Evolutionary conservation across 2,888 invertebrate genomes (phyloP), one percentile per base, ranked within the genome.

Genomic region (Vannuccia rotundouncinata): DNA sequence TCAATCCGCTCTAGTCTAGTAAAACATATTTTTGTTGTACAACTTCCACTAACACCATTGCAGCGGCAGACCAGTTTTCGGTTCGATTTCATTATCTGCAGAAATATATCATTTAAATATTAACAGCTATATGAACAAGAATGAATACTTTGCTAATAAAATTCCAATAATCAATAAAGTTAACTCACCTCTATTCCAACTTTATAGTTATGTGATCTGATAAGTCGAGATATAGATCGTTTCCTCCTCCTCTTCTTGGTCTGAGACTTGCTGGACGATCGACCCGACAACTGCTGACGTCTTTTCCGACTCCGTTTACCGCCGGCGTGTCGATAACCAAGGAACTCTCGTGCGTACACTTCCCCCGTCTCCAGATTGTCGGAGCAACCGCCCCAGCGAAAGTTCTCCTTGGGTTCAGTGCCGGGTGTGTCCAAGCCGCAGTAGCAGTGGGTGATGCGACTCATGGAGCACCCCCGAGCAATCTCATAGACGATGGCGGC

Each of bases 401-500:
- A 29, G 22, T 80, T 45, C 25, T 80, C 80, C 17, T n/a, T 74
- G 1, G 5, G 1, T 27, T 78, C 25, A 10, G 27, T 30, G 0
- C 1, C 66, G 5, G 25, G 27, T 17, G 2, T 17, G 29, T 59
- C 59, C 22, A 28, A 10, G 17, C 80, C 80, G 59, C 80, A 80
- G 29, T 31, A 59, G 78, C 80, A 80, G 30, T 80, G 74, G 22
- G 78, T 25, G 25, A 80, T 80, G 31, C 29, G 31, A 27, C 60
- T 75, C 29, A 28, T n/a, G 22, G 80, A 79, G 59, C 80, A 80
- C 1, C 80, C 59, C 17, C 80, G 79, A n/a, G 80, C 29, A n/a
- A 80, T 79, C 31, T 80, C 80, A 45, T 59, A 80, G n/a, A 80
- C 28, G 5, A 80, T 25, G 30, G 93, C 91, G 0, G 94, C 93